Percentiles rank a stretch among this genome's conserved stretches.
These are phyloP conservation scores for Triplophysa bombifrons DNA, from an alignment of 2,797 vertebrate species.

Conservation along the genomic window DNA sequence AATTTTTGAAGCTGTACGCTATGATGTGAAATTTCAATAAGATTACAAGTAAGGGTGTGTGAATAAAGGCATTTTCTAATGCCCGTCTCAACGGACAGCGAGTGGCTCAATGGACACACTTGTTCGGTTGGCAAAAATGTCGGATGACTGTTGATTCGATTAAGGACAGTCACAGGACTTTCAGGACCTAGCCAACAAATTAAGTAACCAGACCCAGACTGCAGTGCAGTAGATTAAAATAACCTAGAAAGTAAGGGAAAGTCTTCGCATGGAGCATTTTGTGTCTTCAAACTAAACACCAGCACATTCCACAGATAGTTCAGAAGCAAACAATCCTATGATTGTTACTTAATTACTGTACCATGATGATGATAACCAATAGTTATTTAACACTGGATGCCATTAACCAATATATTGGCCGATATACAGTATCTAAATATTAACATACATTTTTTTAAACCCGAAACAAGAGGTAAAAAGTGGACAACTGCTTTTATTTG, in stretches of 20 bases:
- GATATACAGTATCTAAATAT: too few species aligned
- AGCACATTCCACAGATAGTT: slow-evolving; percentile 70
- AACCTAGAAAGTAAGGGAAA: neutral
- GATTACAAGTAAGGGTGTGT: slow-evolving; percentile 25
- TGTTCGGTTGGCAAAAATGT: neutral
- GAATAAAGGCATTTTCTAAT: neutral
- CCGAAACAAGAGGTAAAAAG: too few species aligned
- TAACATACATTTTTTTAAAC: too few species aligned
- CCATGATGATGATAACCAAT: too few species aligned
- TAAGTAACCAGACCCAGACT: neutral
- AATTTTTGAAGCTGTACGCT: slow-evolving; percentile 17
- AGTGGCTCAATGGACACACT: neutral
- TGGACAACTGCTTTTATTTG: too few species aligned
- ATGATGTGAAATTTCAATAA: slow-evolving; percentile 28
- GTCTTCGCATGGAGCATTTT: slow-evolving; percentile 2
- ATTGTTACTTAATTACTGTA: slow-evolving; percentile 62
- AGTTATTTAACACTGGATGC: too few species aligned
- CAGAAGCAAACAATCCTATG: slow-evolving; percentile 59
- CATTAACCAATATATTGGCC: too few species aligned
- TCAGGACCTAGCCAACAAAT: neutral
- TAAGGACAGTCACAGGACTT: neutral
- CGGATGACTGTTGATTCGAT: neutral
- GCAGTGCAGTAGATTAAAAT: neutral
- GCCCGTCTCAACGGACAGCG: neutral
- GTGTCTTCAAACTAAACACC: slow-evolving; percentile 45